phyloP scores from a whole-genome alignment of 1,140 invertebrate genomes.

The Leptinotarsa texana region DNA sequence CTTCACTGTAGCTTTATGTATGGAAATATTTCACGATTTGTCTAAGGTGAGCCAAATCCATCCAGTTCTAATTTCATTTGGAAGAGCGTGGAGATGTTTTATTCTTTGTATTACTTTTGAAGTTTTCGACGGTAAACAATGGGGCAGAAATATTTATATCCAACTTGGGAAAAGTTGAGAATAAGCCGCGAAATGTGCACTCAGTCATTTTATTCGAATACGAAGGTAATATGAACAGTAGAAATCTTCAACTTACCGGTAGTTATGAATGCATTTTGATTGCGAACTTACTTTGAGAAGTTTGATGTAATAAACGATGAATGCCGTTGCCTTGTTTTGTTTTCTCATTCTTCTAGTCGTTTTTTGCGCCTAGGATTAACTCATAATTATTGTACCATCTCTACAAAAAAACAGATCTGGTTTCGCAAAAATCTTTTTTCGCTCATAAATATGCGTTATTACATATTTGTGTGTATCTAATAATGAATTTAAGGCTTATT shows the following conservation, averaged over 20 bases:
- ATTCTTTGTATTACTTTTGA: background rate
- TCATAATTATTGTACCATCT: too few species aligned
- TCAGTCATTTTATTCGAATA: background rate
- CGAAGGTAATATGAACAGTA: background rate
- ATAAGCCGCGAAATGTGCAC: background rate
- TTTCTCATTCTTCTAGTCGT: too few species aligned
- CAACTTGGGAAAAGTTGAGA: background rate
- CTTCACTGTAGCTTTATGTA: conserved; percentile 8
- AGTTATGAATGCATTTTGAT: background rate
- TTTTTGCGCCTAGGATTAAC: too few species aligned
- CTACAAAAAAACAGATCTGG: too few species aligned
- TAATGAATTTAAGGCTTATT: too few species aligned
- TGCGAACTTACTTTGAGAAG: too few species aligned
- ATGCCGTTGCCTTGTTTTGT: too few species aligned
- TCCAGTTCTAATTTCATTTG: conserved; percentile 7
- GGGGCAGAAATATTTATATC: background rate
- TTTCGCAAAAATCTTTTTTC: too few species aligned
- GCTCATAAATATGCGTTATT: too few species aligned
- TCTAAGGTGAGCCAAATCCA: conserved; percentile 10
- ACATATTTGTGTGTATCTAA: too few species aligned
- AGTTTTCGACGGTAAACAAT: background rate
- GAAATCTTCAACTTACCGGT: background rate
- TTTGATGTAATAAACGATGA: too few species aligned
- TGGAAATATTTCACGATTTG: conserved; percentile 21
- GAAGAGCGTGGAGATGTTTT: background rate